Percentiles rank a stretch among this genome's conserved stretches.
These are phyloP conservation scores for Trissolcus brochymenae DNA, from an alignment of 2,888 invertebrate genomes.

Conservation along the genomic window DNA sequence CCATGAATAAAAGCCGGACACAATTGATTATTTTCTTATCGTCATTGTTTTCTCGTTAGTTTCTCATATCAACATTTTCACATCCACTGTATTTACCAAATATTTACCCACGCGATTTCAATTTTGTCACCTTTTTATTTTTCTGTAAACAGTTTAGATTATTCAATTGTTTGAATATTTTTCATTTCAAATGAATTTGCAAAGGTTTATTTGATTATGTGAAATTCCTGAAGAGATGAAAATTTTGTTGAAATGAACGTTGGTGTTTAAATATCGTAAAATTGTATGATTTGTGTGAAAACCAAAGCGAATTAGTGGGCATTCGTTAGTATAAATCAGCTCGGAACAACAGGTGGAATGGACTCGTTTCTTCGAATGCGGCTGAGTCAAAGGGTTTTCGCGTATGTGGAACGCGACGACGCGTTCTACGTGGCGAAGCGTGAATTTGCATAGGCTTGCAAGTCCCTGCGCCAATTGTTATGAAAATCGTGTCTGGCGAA, in stretches of 20 bases:
- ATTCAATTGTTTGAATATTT: no score
- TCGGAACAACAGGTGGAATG: conserved; percentile 43
- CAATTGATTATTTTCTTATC: conserved; percentile 20
- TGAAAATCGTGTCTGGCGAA: conserved; percentile 62
- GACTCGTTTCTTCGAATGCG: conserved; percentile 31
- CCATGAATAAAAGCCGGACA: conserved; percentile 29
- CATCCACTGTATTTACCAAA: no score
- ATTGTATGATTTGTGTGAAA: not conserved
- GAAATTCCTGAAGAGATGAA: no score
- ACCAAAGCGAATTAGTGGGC: conserved; percentile 5
- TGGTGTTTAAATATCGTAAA: no score
- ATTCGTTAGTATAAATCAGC: conserved; percentile 8
- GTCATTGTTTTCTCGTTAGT: not conserved
- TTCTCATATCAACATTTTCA: no score
- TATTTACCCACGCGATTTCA: no score
- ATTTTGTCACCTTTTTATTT: no score
- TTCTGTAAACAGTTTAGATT: no score
- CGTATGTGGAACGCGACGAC: conserved; percentile 32
- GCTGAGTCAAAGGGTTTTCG: conserved; percentile 33
- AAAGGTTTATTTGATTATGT: no score
- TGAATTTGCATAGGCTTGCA: conserved; percentile 45
- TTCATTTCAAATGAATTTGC: no score
- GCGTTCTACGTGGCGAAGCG: conserved; percentile 29
- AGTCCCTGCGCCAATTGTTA: conserved; percentile 60
- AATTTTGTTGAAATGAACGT: no score